Conservation (phyloP, 1,140 invertebrate species). For the Rhizoglyphus robini region DNA sequence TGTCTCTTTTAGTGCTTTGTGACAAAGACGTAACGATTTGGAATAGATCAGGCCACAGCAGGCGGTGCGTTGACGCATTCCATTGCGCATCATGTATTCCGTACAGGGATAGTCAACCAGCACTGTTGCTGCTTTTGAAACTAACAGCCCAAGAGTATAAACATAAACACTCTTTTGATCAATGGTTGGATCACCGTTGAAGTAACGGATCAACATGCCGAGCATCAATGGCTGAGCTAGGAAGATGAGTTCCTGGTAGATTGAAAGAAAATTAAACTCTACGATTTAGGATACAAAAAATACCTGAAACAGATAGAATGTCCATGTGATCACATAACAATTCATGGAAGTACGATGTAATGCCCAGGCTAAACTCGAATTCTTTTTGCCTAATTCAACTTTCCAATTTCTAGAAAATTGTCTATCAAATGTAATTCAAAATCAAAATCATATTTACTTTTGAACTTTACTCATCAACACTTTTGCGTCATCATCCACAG, state of each 20-base stretch:
- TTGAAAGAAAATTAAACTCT: neutral
- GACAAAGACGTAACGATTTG: constrained; percentile 40
- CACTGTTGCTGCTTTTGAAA: no score
- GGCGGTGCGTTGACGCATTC: constrained; percentile 42
- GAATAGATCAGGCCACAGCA: constrained; percentile 42
- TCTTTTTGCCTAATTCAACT: neutral
- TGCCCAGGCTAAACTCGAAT: neutral
- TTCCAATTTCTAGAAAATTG: neutral
- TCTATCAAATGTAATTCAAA: no score
- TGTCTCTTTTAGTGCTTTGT: constrained; percentile 53
- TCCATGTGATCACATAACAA: neutral
- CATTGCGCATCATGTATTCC: constrained; percentile 21
- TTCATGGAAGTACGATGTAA: neutral
- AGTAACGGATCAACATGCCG: neutral
- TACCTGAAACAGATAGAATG: neutral
- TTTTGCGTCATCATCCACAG: neutral
- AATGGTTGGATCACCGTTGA: neutral
- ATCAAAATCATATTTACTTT: no score
- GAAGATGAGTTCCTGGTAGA: neutral
- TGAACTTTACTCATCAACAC: no score
- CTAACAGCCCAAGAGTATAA: no score
- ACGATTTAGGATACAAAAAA: neutral
- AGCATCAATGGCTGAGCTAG: neutral
- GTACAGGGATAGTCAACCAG: no score
- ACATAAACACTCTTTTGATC: no score